These are phyloP conservation scores for Typhlomys cinereus DNA, from an alignment of 2,113 vertebrate genomes.

Conservation along the genomic window DNA sequence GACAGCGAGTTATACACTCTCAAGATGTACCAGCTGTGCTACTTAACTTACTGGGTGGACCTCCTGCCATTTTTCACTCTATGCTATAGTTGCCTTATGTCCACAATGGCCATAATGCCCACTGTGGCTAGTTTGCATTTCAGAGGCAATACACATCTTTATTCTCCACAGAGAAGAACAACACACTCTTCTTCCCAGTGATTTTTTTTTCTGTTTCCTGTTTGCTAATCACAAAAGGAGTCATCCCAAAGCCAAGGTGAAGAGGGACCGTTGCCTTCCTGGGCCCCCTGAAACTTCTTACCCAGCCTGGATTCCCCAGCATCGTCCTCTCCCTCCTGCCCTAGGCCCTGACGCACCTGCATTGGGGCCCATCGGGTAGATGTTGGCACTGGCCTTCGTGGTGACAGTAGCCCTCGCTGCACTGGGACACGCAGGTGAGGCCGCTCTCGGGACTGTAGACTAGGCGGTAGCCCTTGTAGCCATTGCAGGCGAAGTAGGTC, in stretches of 20 bases:
- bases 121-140: not conserved
- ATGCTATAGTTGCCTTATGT: not conserved
- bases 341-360: slow-evolving; percentile 64
- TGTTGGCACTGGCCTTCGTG: slow-evolving; percentile 71
- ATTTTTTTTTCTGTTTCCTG: not conserved
- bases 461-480: slow-evolving; percentile 61
- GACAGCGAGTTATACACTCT: not conserved
- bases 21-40: not conserved
- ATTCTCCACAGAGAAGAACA: not conserved
- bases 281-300: not conserved
- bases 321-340: not conserved
- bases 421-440: slow-evolving; percentile 69
- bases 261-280: not conserved
- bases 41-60: not conserved
- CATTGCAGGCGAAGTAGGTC: slow-evolving; percentile 18
- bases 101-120: not conserved
- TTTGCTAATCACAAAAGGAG: not conserved
- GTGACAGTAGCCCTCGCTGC: slow-evolving; percentile 60
- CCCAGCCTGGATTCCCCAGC: not conserved
- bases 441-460: slow-evolving; percentile 23
- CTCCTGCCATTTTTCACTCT: not conserved
- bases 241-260: not conserved
- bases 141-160: not conserved
- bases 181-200: not conserved
- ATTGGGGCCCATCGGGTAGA: slow-evolving; percentile 40